Percentiles rank a stretch among this genome's conserved stretches.
These are phyloP conservation scores for Eilema griseolum DNA, from an alignment of 2,888 invertebrate species.

Conservation along the genomic window DNA sequence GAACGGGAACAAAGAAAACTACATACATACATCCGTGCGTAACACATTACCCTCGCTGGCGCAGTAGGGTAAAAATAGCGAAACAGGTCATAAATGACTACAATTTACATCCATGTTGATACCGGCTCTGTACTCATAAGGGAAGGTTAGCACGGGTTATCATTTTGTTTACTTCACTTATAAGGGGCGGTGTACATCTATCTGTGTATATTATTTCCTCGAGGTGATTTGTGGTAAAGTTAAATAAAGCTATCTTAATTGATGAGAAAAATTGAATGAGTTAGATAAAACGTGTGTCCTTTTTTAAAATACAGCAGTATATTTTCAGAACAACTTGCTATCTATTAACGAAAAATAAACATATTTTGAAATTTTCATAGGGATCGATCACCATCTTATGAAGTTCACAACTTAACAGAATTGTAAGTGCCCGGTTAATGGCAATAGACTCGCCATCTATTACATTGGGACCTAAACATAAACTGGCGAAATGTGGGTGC, in stretches of 20 bases:
- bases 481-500: too few species aligned
- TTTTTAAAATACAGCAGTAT: neutral
- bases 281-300: neutral
- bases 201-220: constrained; percentile 13
- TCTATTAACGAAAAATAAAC: too few species aligned
- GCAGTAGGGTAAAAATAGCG: too few species aligned
- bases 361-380: too few species aligned
- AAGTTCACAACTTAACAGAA: too few species aligned
- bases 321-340: neutral
- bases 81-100: constrained; percentile 55
- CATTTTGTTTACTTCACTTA: constrained; percentile 48
- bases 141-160: constrained; percentile 63
- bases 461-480: too few species aligned
- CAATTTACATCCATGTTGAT: constrained; percentile 51
- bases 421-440: too few species aligned
- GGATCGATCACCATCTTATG: neutral
- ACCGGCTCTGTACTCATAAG: constrained; percentile 50
- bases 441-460: too few species aligned
- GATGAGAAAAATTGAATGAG: neutral
- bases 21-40: too few species aligned
- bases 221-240: neutral
- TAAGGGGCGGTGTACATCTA: constrained; percentile 16
- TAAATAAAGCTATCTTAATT: neutral
- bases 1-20: too few species aligned
- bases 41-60: too few species aligned